Evolutionary conservation across 2,888 invertebrate species (phyloP), one percentile per base, ranked within the genome.

Genomic region (Caenorhabditis sp.): DNA sequence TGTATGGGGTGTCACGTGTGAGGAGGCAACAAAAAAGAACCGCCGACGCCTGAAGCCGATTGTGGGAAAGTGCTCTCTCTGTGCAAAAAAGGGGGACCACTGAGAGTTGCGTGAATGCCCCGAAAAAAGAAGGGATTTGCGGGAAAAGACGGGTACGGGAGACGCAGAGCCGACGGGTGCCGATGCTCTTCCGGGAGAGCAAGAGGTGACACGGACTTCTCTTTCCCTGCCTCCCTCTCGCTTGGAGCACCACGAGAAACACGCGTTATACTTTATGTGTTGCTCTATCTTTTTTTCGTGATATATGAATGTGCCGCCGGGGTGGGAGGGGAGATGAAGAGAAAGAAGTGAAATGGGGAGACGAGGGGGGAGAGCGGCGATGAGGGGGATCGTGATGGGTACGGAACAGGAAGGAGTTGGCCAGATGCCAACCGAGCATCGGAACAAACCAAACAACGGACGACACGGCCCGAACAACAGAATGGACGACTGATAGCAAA

Each of bases 191-290:
- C 43, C 45, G 41, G 46, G 48, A 37, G 45, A 66, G 58, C 43
- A 56, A 68, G 59, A 68, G 68, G 68, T 68, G 68, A 68, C 58
- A 68, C 68, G 59, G 68, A 68, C 56, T 66, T 41, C 65, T 55
- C n/a, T n/a, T n/a, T n/a, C n/a, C n/a, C n/a, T 30, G 35, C 35
- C 35, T 35, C 35, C n/a, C 63, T 62, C 50, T 45, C 46, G 41
- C 9, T 15, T 30, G 26, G 41, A 41, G 55, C 30, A 43, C n/a
- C n/a, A 41, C 13, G 22, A 65, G 65, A 65, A 66, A 68, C 68
- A 68, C 68, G 58, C 68, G 58, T 68, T 68, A 68, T 68, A 68
- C 68, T 58, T 68, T 52, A 68, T 68, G 68, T 58, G 50, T 58
- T 59, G 46, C 56, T 59, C 58, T 52, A 56, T 66, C 65, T 55